Percentiles rank a stretch among this genome's conserved stretches.
Conservation (phyloP, 2,797 vertebrate genomes). For the Eulemur mongoz region DNA sequence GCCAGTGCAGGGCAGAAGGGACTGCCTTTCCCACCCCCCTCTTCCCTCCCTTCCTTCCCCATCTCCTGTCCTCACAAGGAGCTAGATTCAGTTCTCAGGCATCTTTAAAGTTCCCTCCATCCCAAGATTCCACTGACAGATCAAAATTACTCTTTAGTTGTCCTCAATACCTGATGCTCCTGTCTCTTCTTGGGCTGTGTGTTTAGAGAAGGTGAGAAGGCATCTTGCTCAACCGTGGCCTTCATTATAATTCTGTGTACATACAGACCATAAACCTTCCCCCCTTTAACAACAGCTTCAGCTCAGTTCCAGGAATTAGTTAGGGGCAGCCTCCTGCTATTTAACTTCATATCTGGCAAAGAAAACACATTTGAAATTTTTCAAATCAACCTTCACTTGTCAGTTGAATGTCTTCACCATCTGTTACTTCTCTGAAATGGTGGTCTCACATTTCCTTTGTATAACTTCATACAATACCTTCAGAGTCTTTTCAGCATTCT, state of each 20-base stretch:
- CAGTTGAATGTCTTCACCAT: background rate
- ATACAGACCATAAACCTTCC: background rate
- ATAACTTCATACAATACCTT: background rate
- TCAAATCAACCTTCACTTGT: conserved; percentile 26
- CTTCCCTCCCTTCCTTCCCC: background rate
- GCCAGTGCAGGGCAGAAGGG: background rate
- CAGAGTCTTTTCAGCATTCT: background rate
- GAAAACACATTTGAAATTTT: conserved; percentile 19
- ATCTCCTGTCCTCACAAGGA: background rate
- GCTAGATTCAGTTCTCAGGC: background rate
- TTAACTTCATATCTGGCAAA: conserved; percentile 37
- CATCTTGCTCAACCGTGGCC: background rate
- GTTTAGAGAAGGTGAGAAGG: background rate
- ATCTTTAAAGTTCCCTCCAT: background rate
- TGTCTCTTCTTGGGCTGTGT: background rate
- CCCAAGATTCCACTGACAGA: background rate
- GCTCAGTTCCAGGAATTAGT: background rate
- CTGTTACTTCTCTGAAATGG: conserved; percentile 36
- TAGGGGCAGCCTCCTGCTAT: background rate
- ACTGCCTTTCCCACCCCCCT: background rate
- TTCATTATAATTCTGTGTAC: background rate
- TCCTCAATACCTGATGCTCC: background rate
- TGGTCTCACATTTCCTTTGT: background rate
- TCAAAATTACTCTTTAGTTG: background rate
- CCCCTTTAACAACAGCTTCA: background rate